Conservation (phyloP, 1,140 invertebrate genomes). For the Helicorthomorpha holstii region DNA sequence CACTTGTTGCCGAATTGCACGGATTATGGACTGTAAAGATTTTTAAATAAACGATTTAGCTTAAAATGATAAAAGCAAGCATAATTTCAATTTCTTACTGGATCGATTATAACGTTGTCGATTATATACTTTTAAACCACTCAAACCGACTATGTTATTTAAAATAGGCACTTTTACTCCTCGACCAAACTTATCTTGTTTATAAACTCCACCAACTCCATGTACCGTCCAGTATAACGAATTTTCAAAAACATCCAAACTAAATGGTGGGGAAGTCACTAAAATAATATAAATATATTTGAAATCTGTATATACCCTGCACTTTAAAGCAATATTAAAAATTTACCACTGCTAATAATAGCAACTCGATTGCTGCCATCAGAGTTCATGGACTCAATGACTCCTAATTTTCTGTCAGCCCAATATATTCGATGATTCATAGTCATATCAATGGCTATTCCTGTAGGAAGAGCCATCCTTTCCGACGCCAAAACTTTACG, state of each 20-base stretch:
- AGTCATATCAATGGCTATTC: constrained; percentile 72
- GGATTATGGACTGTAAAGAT: constrained; percentile 38
- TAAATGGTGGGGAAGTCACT: constrained; percentile 45
- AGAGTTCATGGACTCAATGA: constrained; percentile 70
- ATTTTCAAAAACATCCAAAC: constrained; percentile 84
- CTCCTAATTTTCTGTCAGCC: constrained; percentile 86
- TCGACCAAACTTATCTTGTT: constrained; percentile 87
- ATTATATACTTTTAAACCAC: constrained; percentile 56
- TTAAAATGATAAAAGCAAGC: not conserved
- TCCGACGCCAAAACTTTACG: constrained; percentile 59
- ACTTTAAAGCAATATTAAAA: no score
- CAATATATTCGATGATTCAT: constrained; percentile 83
- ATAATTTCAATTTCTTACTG: not conserved
- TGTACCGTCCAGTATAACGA: constrained; percentile 73
- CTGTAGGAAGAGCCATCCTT: constrained; percentile 62
- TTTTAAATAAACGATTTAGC: not conserved
- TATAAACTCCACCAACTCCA: constrained; percentile 51
- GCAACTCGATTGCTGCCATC: constrained; percentile 59
- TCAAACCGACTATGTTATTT: constrained; percentile 59
- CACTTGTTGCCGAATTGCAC: constrained; percentile 40
- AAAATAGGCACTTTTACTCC: constrained; percentile 70
- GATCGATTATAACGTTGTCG: constrained; percentile 49
- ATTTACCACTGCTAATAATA: not conserved
- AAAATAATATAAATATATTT: no score
- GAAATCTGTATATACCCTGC: no score